Conservation (phyloP, 1,140 invertebrate genomes). For the Nasonia longicornis region DNA sequence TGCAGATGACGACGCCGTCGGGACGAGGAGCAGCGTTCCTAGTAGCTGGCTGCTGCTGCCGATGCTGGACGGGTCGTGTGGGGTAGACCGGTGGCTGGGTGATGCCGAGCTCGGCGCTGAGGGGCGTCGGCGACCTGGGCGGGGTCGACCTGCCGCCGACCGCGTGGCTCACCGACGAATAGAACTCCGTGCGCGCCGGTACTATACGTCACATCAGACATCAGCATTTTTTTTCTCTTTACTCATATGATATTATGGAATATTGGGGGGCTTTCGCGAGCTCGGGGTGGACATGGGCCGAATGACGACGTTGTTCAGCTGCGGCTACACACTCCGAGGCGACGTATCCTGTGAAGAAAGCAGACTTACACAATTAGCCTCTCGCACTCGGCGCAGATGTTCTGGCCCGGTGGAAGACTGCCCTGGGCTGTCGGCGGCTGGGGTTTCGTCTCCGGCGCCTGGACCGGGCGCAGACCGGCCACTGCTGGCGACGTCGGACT, state of each 20-base stretch:
- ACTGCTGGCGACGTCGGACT: constrained; percentile 67
- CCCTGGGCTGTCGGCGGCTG: constrained; percentile 70
- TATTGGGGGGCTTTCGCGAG: background rate
- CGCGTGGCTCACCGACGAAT: constrained; percentile 74
- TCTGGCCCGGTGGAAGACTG: constrained; percentile 84
- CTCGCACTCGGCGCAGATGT: constrained; percentile 93
- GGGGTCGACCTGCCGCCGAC: constrained; percentile 71
- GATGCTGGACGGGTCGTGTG: background rate
- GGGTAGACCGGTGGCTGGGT: background rate
- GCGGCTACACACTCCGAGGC: constrained; percentile 18
- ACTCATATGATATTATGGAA: background rate
- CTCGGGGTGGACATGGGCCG: too few relatives aligned
- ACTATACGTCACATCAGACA: constrained; percentile 51
- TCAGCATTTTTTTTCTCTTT: background rate
- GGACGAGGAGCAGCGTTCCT: background rate
- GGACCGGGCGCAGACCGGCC: constrained; percentile 75
- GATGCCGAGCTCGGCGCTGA: constrained; percentile 44
- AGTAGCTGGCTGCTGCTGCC: background rate
- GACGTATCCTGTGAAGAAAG: constrained; percentile 23
- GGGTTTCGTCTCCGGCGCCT: constrained; percentile 76
- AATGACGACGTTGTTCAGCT: constrained; percentile 35
- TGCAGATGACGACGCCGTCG: constrained; percentile 74
- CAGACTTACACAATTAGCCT: constrained; percentile 92
- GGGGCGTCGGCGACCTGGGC: constrained; percentile 63
- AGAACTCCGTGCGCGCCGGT: constrained; percentile 72